phyloP scores from a whole-genome alignment of 2,888 invertebrate genomes.

The Crematogaster levior region DNA sequence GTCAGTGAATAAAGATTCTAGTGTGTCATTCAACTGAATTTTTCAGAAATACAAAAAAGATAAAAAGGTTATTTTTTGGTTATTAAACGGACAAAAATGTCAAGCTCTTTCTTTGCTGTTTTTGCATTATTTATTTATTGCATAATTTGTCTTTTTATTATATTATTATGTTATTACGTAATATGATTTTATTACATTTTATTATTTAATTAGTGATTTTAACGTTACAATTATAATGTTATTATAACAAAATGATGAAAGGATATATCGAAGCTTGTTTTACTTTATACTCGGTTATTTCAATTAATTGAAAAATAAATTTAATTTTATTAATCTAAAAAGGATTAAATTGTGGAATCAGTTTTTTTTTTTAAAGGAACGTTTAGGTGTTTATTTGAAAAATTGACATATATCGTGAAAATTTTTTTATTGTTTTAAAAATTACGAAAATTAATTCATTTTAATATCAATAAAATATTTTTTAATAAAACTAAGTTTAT shows the following conservation, averaged over 20 bases:
- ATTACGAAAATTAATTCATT: background rate
- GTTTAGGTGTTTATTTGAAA: background rate
- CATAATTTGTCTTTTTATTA: background rate
- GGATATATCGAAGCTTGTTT: background rate
- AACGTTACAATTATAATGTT: background rate
- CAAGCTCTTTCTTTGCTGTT: background rate
- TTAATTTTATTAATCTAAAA: background rate
- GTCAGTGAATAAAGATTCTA: background rate
- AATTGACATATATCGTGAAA: background rate
- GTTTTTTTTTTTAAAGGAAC: background rate
- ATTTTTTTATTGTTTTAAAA: background rate
- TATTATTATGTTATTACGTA: background rate
- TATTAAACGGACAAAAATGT: background rate
- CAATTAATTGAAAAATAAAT: background rate
- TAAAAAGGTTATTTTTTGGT: background rate
- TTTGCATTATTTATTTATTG: constrained; percentile 10
- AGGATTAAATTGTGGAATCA: background rate
- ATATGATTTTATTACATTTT: background rate
- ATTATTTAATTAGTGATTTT: constrained; percentile 11
- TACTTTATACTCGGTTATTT: background rate
- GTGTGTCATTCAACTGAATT: background rate
- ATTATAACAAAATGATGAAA: background rate
- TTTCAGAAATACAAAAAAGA: background rate
- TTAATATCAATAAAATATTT: background rate
- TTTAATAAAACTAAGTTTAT: background rate